Conservation (phyloP, 1,140 invertebrate species). For the Halyomorpha halys region DNA sequence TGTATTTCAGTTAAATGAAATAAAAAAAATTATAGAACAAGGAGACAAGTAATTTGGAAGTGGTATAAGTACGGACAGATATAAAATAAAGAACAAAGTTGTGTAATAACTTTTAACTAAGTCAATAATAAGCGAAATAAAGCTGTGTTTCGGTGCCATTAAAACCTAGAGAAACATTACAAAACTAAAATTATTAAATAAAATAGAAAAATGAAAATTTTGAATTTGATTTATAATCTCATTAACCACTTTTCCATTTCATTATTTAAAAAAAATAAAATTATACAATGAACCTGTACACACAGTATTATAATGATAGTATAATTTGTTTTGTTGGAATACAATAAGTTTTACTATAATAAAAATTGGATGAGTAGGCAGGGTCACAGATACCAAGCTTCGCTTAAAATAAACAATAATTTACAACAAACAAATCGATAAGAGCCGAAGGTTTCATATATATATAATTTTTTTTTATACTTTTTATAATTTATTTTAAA, state of each 20-base stretch:
- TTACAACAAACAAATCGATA: too few relatives aligned
- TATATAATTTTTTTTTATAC: too few relatives aligned
- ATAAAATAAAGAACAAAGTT: neutral
- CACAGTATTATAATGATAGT: neutral
- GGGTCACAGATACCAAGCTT: too few relatives aligned
- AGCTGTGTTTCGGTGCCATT: too few relatives aligned
- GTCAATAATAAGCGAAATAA: too few relatives aligned
- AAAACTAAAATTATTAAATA: neutral
- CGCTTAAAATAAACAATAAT: too few relatives aligned
- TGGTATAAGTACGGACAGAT: neutral
- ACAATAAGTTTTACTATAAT: neutral
- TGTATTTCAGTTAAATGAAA: neutral
- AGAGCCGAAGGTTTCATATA: too few relatives aligned
- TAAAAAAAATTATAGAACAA: neutral
- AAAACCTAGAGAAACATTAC: neutral
- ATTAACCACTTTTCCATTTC: neutral
- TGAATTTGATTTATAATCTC: neutral
- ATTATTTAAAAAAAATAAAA: neutral
- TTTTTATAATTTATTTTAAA: too few relatives aligned
- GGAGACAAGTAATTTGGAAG: neutral
- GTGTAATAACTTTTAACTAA: neutral
- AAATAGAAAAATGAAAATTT: neutral
- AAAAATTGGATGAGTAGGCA: neutral
- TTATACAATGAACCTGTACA: constrained; percentile 6
- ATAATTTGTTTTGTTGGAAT: too few relatives aligned